phyloP scores from a whole-genome alignment of 1,140 invertebrate species.

The Drosophila melanogaster region DNA sequence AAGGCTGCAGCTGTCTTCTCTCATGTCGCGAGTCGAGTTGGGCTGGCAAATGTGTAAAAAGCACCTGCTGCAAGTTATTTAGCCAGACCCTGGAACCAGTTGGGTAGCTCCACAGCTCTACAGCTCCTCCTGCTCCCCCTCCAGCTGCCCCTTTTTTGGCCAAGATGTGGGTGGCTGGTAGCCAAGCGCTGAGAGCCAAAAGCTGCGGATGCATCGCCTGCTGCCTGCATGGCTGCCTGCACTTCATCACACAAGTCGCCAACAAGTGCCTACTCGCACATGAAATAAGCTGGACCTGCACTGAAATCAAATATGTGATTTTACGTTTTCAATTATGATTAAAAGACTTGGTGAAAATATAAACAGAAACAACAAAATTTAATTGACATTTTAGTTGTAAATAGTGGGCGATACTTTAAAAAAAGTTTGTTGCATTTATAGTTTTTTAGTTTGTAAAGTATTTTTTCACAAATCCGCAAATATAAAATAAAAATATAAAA shows the following conservation, averaged over 20 bases:
- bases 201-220: conserved; percentile 28
- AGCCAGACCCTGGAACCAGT: conserved; percentile 48
- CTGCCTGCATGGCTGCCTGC: conserved; percentile 50
- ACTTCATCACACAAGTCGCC: conserved; percentile 76
- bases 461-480: too few relatives aligned
- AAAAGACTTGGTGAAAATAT: too few relatives aligned
- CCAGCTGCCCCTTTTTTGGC: conserved; percentile 42
- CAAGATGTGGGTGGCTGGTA: conserved; percentile 55
- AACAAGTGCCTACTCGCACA: conserved; percentile 59
- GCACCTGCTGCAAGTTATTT: conserved; percentile 82
- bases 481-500: too few relatives aligned
- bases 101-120: conserved; percentile 2
- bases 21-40: conserved; percentile 70
- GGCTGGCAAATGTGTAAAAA: conserved; percentile 77
- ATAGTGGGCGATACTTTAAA: too few relatives aligned
- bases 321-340: too few relatives aligned
- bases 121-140: not conserved
- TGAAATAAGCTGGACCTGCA: conserved; percentile 34
- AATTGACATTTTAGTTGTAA: too few relatives aligned
- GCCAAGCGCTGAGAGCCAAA: conserved; percentile 9
- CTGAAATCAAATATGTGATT: not conserved
- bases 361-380: not conserved
- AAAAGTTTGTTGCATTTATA: too few relatives aligned
- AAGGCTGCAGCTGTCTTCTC: conserved; percentile 69
- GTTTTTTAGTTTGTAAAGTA: too few relatives aligned